Percentiles rank a stretch among this genome's conserved stretches.
phyloP scores from a whole-genome alignment of 2,113 vertebrate species.

The Ameiurus melas region DNA sequence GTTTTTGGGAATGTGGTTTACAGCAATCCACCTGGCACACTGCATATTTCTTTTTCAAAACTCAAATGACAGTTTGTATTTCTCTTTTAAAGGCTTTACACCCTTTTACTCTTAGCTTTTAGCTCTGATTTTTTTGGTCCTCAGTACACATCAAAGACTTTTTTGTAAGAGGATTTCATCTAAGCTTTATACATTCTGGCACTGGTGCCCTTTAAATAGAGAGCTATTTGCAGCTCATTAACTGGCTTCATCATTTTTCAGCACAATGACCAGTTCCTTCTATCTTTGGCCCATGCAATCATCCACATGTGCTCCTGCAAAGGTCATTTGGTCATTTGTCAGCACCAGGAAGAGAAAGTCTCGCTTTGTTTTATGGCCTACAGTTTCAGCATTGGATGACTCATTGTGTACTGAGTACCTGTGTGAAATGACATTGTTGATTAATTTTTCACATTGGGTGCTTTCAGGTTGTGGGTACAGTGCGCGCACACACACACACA shows the following conservation, averaged over 20 bases:
- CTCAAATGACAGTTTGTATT: background rate
- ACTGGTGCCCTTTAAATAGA: background rate
- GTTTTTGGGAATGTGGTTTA: background rate
- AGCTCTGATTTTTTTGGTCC: background rate
- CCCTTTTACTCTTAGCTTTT: background rate
- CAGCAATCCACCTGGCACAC: background rate
- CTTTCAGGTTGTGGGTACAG: background rate
- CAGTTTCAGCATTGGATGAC: slow-evolving; percentile 28
- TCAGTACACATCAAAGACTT: background rate
- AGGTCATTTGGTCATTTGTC: slow-evolving; percentile 35
- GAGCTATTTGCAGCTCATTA: slow-evolving; percentile 26
- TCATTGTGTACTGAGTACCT: slow-evolving; percentile 39
- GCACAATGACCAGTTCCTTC: background rate
- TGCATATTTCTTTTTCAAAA: background rate
- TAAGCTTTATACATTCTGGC: slow-evolving; percentile 1
- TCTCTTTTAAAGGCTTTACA: background rate
- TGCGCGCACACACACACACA: background rate
- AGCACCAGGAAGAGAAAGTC: slow-evolving; percentile 26
- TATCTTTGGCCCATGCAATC: slow-evolving; percentile 36
- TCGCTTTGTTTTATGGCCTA: slow-evolving; percentile 14
- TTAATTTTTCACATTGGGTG: background rate
- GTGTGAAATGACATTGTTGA: slow-evolving; percentile 25
- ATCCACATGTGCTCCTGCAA: slow-evolving; percentile 26
- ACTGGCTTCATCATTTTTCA: slow-evolving; percentile 36
- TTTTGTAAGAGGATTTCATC: background rate